phyloP scores from a whole-genome alignment of 2,888 invertebrate species.

The Pollenia amentaria region DNA sequence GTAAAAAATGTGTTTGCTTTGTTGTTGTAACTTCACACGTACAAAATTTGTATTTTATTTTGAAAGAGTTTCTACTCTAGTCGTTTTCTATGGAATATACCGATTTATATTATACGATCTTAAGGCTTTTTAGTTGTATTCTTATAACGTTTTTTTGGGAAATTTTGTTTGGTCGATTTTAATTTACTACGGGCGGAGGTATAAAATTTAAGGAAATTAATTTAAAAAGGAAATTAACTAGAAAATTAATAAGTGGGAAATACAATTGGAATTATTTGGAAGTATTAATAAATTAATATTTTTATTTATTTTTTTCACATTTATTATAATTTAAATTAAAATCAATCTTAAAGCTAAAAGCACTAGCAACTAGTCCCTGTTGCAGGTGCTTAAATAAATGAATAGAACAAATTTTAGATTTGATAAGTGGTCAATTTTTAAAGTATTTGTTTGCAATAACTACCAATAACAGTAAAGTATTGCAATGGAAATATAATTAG shows the following conservation, averaged over 20 bases:
- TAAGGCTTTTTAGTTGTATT: neutral
- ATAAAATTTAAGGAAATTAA: constrained; percentile 8
- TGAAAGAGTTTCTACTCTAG: too few relatives aligned
- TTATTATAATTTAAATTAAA: too few relatives aligned
- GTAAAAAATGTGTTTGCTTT: too few relatives aligned
- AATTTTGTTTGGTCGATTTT: constrained; percentile 21
- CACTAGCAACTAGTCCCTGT: too few relatives aligned
- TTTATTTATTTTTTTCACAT: too few relatives aligned
- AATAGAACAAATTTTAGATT: neutral
- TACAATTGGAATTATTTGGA: constrained; percentile 3
- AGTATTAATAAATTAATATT: constrained; percentile 5
- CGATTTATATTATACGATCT: neutral
- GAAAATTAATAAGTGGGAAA: neutral
- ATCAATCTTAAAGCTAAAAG: too few relatives aligned
- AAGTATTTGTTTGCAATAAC: neutral
- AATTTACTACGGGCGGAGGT: neutral
- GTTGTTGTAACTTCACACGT: too few relatives aligned
- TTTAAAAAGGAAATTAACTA: constrained; percentile 18
- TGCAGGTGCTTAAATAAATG: too few relatives aligned
- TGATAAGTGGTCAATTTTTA: constrained; percentile 2
- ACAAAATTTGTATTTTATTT: too few relatives aligned
- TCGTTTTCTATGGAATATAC: too few relatives aligned
- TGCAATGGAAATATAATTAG: neutral
- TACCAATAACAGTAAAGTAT: neutral
- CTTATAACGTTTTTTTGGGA: neutral